These are phyloP conservation scores for Hemicrepidius hirtus DNA, from an alignment of 2,888 invertebrate species.

Conservation along the genomic window DNA sequence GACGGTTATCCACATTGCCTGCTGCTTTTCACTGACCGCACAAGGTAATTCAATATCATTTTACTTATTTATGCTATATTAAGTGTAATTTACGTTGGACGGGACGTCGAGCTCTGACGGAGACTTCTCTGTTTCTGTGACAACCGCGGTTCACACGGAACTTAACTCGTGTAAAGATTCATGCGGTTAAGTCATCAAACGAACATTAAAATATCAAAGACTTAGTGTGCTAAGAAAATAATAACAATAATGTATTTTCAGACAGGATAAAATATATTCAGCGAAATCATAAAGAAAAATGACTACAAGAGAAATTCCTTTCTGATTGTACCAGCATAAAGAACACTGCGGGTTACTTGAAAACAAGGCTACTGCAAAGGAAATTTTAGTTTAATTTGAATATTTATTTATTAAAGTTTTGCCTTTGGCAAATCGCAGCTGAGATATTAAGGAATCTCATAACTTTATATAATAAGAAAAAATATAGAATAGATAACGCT, in stretches of 20 bases:
- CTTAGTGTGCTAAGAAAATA: constrained; percentile 1
- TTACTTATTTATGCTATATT: constrained; percentile 50
- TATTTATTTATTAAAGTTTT: too few species aligned
- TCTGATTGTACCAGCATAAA: constrained; percentile 12
- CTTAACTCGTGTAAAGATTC: not conserved
- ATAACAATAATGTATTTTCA: constrained; percentile 9
- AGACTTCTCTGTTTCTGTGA: constrained; percentile 2
- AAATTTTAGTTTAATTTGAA: too few species aligned
- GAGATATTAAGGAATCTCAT: too few species aligned
- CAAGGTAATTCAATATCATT: constrained; percentile 49
- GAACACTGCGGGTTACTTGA: constrained; percentile 9
- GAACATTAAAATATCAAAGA: constrained; percentile 10
- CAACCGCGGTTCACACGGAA: constrained; percentile 15
- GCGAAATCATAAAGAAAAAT: not conserved
- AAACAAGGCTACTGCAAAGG: constrained; percentile 13
- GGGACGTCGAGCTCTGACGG: constrained; percentile 12
- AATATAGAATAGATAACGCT: too few species aligned
- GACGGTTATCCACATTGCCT: constrained; percentile 38
- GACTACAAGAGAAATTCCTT: constrained; percentile 10
- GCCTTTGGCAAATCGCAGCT: too few species aligned
- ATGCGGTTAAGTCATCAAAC: constrained; percentile 6
- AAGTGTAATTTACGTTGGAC: constrained; percentile 42
- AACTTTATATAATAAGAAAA: too few species aligned
- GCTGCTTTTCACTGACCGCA: constrained; percentile 43
- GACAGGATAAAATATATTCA: not conserved